These are phyloP conservation scores for Morbakka virulenta DNA, from an alignment of 30 jellyfish, hydroid and myxozoan genomes.

Conservation along the genomic window DNA sequence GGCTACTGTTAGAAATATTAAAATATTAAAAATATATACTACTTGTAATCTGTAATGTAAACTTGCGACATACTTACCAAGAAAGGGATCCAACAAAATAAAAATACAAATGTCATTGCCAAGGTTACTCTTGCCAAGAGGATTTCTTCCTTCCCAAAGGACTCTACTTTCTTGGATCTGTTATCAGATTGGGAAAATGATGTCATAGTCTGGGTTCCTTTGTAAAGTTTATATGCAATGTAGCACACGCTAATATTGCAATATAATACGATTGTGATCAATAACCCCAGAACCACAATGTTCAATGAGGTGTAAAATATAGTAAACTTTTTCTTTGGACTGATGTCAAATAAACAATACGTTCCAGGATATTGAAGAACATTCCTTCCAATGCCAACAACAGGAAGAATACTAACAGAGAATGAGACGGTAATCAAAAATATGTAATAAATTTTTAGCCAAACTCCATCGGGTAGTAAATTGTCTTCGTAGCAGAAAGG, in stretches of 20 bases:
- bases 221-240: slow-evolving; percentile 36
- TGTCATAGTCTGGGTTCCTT: not conserved
- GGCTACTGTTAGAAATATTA: no score
- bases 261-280: slow-evolving; percentile 10
- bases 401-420: slow-evolving; percentile 34
- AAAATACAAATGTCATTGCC: slow-evolving; percentile 11
- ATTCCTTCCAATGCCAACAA: slow-evolving; percentile 57
- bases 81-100: slow-evolving; percentile 56
- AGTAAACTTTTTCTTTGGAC: not conserved
- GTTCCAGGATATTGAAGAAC: slow-evolving; percentile 85
- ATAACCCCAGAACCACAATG: slow-evolving; percentile 11
- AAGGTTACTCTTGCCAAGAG: slow-evolving; percentile 44
- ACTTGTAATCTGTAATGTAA: no score
- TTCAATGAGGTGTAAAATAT: slow-evolving; percentile 13
- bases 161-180: not conserved
- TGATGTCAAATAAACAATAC: slow-evolving; percentile 60
- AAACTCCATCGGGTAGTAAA: slow-evolving; percentile 25
- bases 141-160: slow-evolving; percentile 8
- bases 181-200: not conserved
- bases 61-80: slow-evolving; percentile 66
- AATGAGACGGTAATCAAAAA: not conserved
- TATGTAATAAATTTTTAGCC: slow-evolving; percentile 4
- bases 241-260: slow-evolving; percentile 57
- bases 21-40: no score
- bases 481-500: slow-evolving; percentile 83